These are phyloP conservation scores for Rhingia campestris DNA, from an alignment of 2,888 invertebrate genomes.

Conservation along the genomic window DNA sequence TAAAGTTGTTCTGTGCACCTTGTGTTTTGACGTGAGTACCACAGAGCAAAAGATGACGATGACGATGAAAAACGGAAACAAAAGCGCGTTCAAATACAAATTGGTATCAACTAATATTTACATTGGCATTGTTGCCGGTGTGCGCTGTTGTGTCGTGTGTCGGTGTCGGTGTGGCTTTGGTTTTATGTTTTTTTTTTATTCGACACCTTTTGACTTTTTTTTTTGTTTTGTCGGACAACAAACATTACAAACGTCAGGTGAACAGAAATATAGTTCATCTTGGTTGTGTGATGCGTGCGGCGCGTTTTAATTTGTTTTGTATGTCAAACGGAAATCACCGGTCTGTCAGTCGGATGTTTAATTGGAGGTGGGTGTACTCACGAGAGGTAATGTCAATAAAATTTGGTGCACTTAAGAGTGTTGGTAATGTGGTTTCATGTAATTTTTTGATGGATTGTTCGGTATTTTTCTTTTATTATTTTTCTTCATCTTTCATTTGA, in stretches of 20 bases:
- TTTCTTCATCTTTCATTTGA: no score
- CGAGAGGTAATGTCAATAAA: constrained; percentile 37
- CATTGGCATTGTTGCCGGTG: constrained; percentile 53
- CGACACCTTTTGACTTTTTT: constrained; percentile 21
- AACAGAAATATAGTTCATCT: constrained; percentile 38
- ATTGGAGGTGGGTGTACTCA: constrained; percentile 53
- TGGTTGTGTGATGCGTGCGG: constrained; percentile 15
- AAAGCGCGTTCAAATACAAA: constrained; percentile 79
- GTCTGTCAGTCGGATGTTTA: constrained; percentile 68
- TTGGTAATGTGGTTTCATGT: background rate
- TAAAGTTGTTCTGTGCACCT: constrained; percentile 46
- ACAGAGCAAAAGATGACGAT: constrained; percentile 8
- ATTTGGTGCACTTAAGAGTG: constrained; percentile 19
- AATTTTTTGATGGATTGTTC: background rate
- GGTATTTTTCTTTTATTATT: background rate
- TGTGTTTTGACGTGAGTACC: constrained; percentile 1
- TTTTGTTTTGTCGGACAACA: constrained; percentile 44
- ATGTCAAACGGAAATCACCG: constrained; percentile 60
- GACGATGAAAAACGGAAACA: constrained; percentile 67
- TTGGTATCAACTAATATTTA: constrained; percentile 75
- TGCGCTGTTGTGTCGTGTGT: constrained; percentile 38
- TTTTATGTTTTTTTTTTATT: constrained; percentile 40
- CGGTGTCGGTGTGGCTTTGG: constrained; percentile 62
- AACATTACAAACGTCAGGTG: constrained; percentile 50
- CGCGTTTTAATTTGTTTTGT: constrained; percentile 49